These are phyloP conservation scores for Caenorhabditis latens DNA, from an alignment of 1,140 invertebrate genomes.

Conservation along the genomic window DNA sequence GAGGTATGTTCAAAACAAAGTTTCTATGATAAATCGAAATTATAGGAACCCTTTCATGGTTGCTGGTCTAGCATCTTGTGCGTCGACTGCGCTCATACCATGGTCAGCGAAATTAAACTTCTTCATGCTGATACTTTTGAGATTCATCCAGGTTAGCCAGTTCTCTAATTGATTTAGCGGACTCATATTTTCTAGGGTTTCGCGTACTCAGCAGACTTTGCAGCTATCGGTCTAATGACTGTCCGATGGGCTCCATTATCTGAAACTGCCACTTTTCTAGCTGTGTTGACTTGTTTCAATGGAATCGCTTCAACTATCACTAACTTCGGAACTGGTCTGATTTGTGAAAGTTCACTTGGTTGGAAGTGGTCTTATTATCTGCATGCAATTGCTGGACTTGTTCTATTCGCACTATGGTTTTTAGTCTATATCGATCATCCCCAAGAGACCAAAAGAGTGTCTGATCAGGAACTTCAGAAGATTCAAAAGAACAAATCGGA, in stretches of 20 bases:
- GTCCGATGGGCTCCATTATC: constrained; percentile 55
- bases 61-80: constrained; percentile 6
- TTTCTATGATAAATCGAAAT: background rate
- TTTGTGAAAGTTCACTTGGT: constrained; percentile 38
- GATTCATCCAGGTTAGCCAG: constrained; percentile 48
- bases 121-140: background rate
- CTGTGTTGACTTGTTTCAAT: constrained; percentile 50
- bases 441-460: background rate
- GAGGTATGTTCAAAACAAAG: background rate
- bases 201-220: constrained; percentile 56
- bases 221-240: constrained; percentile 53
- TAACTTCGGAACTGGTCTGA: constrained; percentile 1
- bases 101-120: constrained; percentile 4
- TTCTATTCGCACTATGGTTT: constrained; percentile 46
- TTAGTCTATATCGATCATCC: constrained; percentile 56
- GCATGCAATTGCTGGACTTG: constrained; percentile 30
- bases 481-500: constrained; percentile 56
- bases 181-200: constrained; percentile 24
- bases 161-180: background rate
- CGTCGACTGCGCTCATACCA: constrained; percentile 15
- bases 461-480: background rate
- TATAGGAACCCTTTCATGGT: constrained; percentile 54
- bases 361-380: constrained; percentile 56
- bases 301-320: constrained; percentile 37
- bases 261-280: constrained; percentile 41